Evolutionary conservation across 2,797 vertebrate species (phyloP), one percentile per base, ranked within the genome.

Genomic region (Rhodeus uyekii): DNA sequence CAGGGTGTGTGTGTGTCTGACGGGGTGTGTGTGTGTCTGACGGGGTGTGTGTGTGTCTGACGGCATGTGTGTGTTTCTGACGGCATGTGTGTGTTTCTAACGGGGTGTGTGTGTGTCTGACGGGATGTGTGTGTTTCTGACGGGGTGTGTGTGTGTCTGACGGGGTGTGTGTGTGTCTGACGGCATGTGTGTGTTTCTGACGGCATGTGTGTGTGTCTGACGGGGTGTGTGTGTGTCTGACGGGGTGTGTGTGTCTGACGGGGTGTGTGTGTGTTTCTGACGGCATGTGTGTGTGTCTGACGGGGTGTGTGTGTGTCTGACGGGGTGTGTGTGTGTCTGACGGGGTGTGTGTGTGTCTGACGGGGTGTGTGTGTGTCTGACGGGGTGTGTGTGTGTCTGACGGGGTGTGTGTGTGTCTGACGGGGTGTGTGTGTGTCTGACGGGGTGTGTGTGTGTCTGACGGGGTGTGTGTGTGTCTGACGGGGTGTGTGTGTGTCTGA

Each of bases 31-130:
- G 39, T 3, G 16, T 6, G 8, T 55, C 13, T 69, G 16, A 3
- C 42, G 3, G 4, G 29, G 44, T 5, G 18, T 83, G 89, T 81
- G 34, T 84, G 83, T 5, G 67, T 18, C 8, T 78, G 55, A n/a
- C n/a, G n/a, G n/a, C n/a, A n/a, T n/a, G n/a, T n/a, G n/a, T n/a
- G 8, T 1, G 8, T 80, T 82, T 58, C 24, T 58, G 19, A n/a
- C 55, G 53, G 22, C 9, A 4, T 18, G 48, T 34, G n/a, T 29
- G 39, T 3, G 16, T 6, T 4, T 55, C 13, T 69, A 8, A 3
- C 42, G 3, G 4, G 29, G 44, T 5, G 18, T 83, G 89, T 81
- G 34, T 84, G 83, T 5, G 67, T 18, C 8, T 78, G 55, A n/a
- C n/a, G n/a, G n/a, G n/a, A n/a, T n/a, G n/a, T n/a, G n/a, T n/a